These are phyloP conservation scores for Dexiosoma caninum DNA, from an alignment of 2,888 invertebrate genomes.

Conservation along the genomic window DNA sequence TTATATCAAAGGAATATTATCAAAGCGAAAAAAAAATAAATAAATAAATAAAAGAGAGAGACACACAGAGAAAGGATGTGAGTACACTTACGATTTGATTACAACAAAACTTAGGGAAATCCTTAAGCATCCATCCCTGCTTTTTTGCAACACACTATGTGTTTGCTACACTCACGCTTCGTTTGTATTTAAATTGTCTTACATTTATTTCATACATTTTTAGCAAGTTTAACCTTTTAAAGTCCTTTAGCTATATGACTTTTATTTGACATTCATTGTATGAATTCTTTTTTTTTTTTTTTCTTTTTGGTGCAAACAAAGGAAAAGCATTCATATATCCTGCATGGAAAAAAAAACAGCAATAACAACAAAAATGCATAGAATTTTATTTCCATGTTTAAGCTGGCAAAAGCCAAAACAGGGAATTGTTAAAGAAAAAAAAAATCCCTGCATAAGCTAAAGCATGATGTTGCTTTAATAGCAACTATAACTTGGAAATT, in stretches of 20 bases:
- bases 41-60: no score
- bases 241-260: constrained; percentile 58
- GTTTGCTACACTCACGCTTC: background rate
- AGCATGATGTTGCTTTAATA: background rate
- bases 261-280: constrained; percentile 63
- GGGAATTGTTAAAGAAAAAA: background rate
- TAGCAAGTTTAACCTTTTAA: constrained; percentile 52
- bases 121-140: background rate
- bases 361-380: no score
- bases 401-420: constrained; percentile 7
- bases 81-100: no score
- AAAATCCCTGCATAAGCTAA: background rate
- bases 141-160: background rate
- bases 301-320: no score
- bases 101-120: no score
- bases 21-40: background rate
- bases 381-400: constrained; percentile 16
- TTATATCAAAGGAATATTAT: constrained; percentile 11
- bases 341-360: no score
- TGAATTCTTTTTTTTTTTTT: background rate
- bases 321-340: constrained; percentile 2
- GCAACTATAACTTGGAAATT: constrained; percentile 34
- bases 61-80: no score
- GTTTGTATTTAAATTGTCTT: constrained; percentile 9
- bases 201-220: background rate